Percentiles rank a stretch among this genome's conserved stretches.
Conservation (phyloP, 53 echinoderm and acorn worm genomes). For the Antedon mediterranea region DNA sequence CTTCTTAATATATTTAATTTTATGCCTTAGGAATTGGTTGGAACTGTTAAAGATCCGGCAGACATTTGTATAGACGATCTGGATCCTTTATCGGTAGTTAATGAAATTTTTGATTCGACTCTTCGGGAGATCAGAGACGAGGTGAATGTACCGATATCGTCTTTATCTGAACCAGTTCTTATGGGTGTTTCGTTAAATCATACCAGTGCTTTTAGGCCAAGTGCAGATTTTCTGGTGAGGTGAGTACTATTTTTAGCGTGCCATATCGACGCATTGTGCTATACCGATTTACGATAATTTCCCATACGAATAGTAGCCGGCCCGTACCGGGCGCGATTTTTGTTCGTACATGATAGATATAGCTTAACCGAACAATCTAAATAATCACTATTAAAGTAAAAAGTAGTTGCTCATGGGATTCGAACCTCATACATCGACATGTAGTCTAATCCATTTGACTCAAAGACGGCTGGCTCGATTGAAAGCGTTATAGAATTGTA, state of each 20-base stretch:
- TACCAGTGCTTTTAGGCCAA: slow-evolving; percentile 59
- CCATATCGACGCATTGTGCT: no score
- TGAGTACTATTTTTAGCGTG: slow-evolving; percentile 8
- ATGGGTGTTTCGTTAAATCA: slow-evolving; percentile 67
- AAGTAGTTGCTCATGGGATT: no score
- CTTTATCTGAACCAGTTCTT: slow-evolving; percentile 45
- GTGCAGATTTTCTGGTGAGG: slow-evolving; percentile 71
- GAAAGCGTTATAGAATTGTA: no score
- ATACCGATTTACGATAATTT: no score
- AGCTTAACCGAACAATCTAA: no score
- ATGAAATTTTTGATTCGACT: slow-evolving; percentile 52
- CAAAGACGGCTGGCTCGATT: no score
- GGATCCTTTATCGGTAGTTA: slow-evolving; percentile 27
- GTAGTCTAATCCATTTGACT: no score
- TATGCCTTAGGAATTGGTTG: slow-evolving; percentile 40
- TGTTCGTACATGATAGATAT: no score
- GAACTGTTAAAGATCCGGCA: slow-evolving; percentile 27
- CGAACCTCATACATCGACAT: no score
- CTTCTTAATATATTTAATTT: neutral
- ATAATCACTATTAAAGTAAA: no score
- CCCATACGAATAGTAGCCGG: no score
- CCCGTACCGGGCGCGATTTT: no score
- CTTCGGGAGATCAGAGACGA: slow-evolving; percentile 72
- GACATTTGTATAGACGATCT: slow-evolving; percentile 30
- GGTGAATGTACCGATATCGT: slow-evolving; percentile 51